Base-by-base conservation (phyloP, 1,140 invertebrate genomes). In the Chrysoperla carnea region DNA sequence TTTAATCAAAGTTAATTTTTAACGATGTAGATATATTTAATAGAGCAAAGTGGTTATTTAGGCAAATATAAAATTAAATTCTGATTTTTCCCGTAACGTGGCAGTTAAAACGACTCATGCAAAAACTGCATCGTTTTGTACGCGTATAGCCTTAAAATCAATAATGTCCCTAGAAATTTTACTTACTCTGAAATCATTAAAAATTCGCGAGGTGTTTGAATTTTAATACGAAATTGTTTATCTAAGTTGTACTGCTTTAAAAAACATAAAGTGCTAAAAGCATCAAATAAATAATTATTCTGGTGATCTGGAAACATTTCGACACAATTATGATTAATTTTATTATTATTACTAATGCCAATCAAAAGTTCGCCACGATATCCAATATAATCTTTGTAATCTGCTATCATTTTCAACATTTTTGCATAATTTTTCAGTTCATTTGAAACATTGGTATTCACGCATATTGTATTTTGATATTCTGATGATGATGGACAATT, bases 311-410 rank as follows among this genome's bases (percentile, higher is more conserved):
- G 17, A 23, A 23, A 23, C 5, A 23, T 23, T 23, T 23, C 17
- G 17, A 23, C 17, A 23, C 51, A 52, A 29, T 41, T 36, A 38
- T 17, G 23, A n/a, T 36, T 9, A 29, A 1, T 29, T 27, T 27
- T 6, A 29, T 45, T 15, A 41, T 42, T 31, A 29, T 42, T 31
- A 40, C 42, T 23, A 23, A 41, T 41, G 42, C 69, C 63, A 41
- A 78, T 66, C 29, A 77, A 52, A n/a, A 79, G 51, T 40, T 75
- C 72, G 12, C 75, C 73, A 45, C 66, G 65, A 47, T 73, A 77
- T 36, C 70, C 73, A 37, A 77, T 66, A 48, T 73, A 70, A 39
- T 77, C 70, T 51, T 73, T 75, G 48, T 75, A 76, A 40, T 70
- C 75, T 56, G 62, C 63, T 4, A 69, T 72, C 56, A 77, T 72